Base-by-base conservation (phyloP, 1,140 invertebrate genomes). In the Conopomorpha cramerella region DNA sequence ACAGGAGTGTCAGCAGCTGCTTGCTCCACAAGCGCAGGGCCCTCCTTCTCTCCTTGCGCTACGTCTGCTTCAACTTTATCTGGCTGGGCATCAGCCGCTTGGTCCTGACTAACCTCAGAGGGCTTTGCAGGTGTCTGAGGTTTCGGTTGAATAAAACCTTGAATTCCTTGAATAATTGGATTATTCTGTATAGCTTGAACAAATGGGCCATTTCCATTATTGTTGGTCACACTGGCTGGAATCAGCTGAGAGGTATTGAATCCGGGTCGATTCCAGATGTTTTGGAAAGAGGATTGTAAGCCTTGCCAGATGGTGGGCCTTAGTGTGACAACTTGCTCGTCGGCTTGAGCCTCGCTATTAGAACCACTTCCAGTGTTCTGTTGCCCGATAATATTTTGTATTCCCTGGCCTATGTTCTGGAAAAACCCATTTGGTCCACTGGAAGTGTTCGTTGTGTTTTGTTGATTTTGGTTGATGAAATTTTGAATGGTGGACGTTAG, bases 341-440 rank as follows among this genome's bases (percentile, higher is more conserved):
- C n/a, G n/a, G n/a, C n/a, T n/a, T n/a, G n/a, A 4, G 19, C 10
- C 19, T 23, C 19, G 19, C 10, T 10, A 10, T 23, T 23, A 10
- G 10, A 4, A 6, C 19, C 19, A 10, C 4, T 4, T 6, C 4
- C 19, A 23, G 10, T 10, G 19, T 23, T 23, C 19, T 23, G 19
- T 10, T 23, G 4, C 10, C 19, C 19, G 10, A 23, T 23, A 10
- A 23, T 4, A 4, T 4, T 23, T 10, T 23, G 19, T 4, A 4
- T 10, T 23, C 19, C 19, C 4, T 4, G 10, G 10, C 19, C 19
- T 4, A 23, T 10, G 19, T 10, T 23, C 8, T 33, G 31, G 19
- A 43, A 13, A 8, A 43, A 34, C 43, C 52, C 39, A 23, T 41
- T 37, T 34, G 28, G 31, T 11, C 39, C 36, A n/a, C 42, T 34